Percentiles rank a stretch among this genome's conserved stretches.
Conservation (phyloP, 2,888 invertebrate species). For the Parasteatoda lunata region DNA sequence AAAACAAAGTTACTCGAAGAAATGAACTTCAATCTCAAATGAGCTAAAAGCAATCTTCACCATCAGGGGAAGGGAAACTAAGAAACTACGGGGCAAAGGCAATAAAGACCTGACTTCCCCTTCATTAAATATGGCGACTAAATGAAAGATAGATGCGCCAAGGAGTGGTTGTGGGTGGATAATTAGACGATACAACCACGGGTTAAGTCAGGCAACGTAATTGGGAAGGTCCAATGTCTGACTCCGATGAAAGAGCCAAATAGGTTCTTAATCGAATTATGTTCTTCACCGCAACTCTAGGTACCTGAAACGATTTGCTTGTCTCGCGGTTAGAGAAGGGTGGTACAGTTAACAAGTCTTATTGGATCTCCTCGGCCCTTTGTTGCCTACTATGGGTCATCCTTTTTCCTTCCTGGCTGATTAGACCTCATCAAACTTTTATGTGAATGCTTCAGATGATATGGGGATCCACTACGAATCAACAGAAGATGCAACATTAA, state of each 20-base stretch:
- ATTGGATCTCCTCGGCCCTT: constrained; percentile 65
- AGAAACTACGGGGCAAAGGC: constrained; percentile 4
- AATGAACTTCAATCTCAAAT: no score
- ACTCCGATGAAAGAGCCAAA: constrained; percentile 62
- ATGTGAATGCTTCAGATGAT: constrained; percentile 12
- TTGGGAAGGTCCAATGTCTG: constrained; percentile 17
- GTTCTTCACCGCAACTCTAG: constrained; percentile 8
- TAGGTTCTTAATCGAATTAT: constrained; percentile 63
- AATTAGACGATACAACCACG: constrained; percentile 50
- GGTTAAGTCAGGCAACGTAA: constrained; percentile 51
- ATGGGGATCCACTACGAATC: constrained; percentile 21
- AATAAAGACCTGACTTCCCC: constrained; percentile 38
- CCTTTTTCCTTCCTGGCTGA: constrained; percentile 53
- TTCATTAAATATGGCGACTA: constrained; percentile 55
- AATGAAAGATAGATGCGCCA: constrained; percentile 63
- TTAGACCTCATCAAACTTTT: constrained; percentile 65
- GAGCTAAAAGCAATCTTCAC: no score
- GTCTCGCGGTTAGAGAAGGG: constrained; percentile 9
- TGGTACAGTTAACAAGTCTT: constrained; percentile 64
- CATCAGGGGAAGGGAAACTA: no score
- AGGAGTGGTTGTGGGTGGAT: constrained; percentile 27
- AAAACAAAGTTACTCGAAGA: no score
- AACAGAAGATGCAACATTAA: not conserved
- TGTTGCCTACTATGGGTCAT: constrained; percentile 57
- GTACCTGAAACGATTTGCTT: constrained; percentile 56